These are phyloP conservation scores for Coenonympha arcania DNA, from an alignment of 2,888 invertebrate species.

Conservation along the genomic window DNA sequence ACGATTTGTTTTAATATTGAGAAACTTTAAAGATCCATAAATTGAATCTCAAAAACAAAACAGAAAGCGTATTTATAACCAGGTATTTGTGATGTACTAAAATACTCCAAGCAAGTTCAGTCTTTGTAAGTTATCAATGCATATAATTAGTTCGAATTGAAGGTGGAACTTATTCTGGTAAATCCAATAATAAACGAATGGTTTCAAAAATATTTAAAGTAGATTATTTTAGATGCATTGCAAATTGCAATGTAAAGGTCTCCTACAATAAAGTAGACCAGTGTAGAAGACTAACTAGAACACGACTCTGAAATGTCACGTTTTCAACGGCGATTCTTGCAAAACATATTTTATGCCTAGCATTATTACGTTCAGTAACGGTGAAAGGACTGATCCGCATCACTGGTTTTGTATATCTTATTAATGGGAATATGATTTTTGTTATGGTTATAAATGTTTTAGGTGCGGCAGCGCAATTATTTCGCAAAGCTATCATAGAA, in stretches of 20 bases:
- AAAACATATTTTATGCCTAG: conserved; percentile 24
- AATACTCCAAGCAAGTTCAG: too few species aligned
- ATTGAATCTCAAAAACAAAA: too few species aligned
- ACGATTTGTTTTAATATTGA: too few species aligned
- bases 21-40: too few species aligned
- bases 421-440: conserved; percentile 6
- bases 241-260: neutral
- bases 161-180: neutral
- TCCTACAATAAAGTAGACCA: conserved; percentile 14
- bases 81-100: too few species aligned
- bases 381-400: conserved; percentile 20
- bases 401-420: conserved; percentile 2
- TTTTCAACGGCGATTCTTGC: conserved; percentile 23
- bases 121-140: too few species aligned
- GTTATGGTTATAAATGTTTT: neutral
- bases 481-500: too few species aligned
- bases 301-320: conserved; percentile 27
- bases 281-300: conserved; percentile 22
- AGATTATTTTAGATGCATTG: neutral
- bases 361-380: conserved; percentile 22
- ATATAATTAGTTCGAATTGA: too few species aligned
- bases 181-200: neutral
- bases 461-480: neutral
- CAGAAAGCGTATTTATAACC: too few species aligned
- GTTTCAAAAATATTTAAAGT: neutral